Conservation (phyloP, 2,113 vertebrate genomes). For the Psilopsiagon aymara region DNA sequence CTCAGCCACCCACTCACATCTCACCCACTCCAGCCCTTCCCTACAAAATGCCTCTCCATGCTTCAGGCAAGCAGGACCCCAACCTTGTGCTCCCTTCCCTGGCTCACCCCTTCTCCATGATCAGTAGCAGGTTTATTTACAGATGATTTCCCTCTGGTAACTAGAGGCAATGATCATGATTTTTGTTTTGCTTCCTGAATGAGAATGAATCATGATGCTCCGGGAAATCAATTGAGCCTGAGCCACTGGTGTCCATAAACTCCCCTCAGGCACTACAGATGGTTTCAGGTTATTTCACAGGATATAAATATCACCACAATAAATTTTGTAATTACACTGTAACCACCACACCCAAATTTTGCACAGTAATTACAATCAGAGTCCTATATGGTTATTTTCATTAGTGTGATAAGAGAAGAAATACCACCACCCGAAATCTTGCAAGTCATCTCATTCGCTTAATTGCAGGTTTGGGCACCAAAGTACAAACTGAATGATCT, state of each 20-base stretch:
- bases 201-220: background rate
- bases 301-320: background rate
- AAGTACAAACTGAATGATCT: background rate
- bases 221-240: background rate
- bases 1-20: background rate
- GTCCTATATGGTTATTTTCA: background rate
- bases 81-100: background rate
- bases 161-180: background rate
- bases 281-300: background rate
- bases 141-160: background rate
- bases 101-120: background rate
- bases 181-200: background rate
- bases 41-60: background rate
- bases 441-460: background rate
- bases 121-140: background rate
- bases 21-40: background rate
- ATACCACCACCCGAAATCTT: background rate
- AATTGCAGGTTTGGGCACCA: conserved; percentile 9
- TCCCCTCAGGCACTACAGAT: background rate
- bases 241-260: background rate
- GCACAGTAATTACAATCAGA: background rate
- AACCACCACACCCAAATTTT: background rate
- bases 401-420: background rate
- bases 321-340: background rate
- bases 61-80: background rate